Conservation (phyloP, 2,888 invertebrate species). For the Nemotelus nigrinus region DNA sequence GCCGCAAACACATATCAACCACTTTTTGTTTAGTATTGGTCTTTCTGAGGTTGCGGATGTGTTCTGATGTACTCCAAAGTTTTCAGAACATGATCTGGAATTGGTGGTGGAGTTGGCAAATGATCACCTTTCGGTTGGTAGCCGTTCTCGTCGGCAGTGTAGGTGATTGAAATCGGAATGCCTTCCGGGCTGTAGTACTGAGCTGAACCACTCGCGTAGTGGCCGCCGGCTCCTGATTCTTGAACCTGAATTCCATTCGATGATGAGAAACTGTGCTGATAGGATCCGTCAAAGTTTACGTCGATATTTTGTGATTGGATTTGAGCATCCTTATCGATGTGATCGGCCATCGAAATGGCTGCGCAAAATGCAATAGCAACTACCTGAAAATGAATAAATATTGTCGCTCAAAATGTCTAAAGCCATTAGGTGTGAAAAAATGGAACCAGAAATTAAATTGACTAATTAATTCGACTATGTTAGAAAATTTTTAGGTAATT, state of each 20-base stretch:
- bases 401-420: background rate
- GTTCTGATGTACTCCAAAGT: slow-evolving; percentile 48
- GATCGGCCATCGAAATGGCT: slow-evolving; percentile 38
- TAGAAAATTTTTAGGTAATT: too few species aligned
- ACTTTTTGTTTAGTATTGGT: slow-evolving; percentile 8
- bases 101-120: slow-evolving; percentile 49
- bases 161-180: slow-evolving; percentile 44
- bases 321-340: slow-evolving; percentile 50
- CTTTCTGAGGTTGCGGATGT: slow-evolving; percentile 45
- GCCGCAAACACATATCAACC: background rate
- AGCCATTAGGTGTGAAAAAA: too few species aligned
- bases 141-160: slow-evolving; percentile 50
- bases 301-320: slow-evolving; percentile 47
- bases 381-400: slow-evolving; percentile 36
- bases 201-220: slow-evolving; percentile 55
- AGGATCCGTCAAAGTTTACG: slow-evolving; percentile 58
- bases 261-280: slow-evolving; percentile 64
- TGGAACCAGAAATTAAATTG: too few species aligned
- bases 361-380: slow-evolving; percentile 27
- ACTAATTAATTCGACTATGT: too few species aligned
- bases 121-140: slow-evolving; percentile 49
- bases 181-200: slow-evolving; percentile 49
- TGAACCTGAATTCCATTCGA: slow-evolving; percentile 66
- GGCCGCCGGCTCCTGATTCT: slow-evolving; percentile 37
- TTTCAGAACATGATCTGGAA: slow-evolving; percentile 47